Conservation (phyloP, 2,113 vertebrate species). For the Piaya cayana region DNA sequence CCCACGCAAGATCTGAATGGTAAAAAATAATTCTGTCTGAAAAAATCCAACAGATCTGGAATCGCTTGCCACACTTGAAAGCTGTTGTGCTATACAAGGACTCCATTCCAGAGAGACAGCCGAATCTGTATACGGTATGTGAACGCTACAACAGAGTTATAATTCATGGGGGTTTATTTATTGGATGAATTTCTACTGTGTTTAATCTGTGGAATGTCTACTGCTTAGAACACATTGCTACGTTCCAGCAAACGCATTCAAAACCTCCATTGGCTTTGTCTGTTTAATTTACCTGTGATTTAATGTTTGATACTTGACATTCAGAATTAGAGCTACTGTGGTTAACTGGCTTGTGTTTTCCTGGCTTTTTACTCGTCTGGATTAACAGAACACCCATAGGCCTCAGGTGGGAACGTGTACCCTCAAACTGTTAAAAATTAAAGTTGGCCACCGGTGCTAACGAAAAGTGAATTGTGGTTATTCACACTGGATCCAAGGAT, state of each 20-base stretch:
- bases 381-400: not conserved
- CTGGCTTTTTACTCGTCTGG: not conserved
- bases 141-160: not conserved
- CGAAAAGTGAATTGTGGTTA: not conserved
- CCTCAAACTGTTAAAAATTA: not conserved
- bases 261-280: not conserved
- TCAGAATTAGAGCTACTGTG: not conserved
- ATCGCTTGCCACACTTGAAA: constrained; percentile 82
- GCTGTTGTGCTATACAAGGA: constrained; percentile 85
- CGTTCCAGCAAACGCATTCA: not conserved
- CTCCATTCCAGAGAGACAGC: constrained; percentile 51
- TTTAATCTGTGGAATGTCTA: not conserved
- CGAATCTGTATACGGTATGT: constrained; percentile 82
- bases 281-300: not conserved
- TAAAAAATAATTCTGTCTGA: not conserved
- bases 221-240: not conserved
- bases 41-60: constrained; percentile 76
- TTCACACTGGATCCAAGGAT: not conserved
- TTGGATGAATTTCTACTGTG: not conserved
- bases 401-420: not conserved
- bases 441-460: not conserved
- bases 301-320: not conserved
- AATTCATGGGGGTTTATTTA: not conserved
- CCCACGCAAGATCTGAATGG: not conserved
- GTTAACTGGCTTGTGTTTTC: not conserved